Evolutionary conservation across 2,113 vertebrate genomes (phyloP).

Genomic region (Baryphthengus martii): DNA sequence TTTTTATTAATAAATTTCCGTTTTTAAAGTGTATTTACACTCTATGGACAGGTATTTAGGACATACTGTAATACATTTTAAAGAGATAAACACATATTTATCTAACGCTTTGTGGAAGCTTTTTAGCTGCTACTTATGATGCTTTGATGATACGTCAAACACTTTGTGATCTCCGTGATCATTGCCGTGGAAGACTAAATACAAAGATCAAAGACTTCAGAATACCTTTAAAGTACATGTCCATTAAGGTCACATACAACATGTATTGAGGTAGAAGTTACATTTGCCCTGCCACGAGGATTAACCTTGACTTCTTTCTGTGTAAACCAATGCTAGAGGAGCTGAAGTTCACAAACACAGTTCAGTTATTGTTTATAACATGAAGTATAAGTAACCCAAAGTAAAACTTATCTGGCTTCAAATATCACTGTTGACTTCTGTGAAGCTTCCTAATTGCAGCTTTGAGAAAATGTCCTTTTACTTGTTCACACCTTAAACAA

Average conservation of each 20-base stretch:
- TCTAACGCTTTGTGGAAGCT: background rate
- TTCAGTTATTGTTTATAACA: background rate
- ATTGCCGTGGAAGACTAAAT: too few species aligned
- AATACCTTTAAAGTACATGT: background rate
- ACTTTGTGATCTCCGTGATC: background rate
- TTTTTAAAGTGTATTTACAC: background rate
- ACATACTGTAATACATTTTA: background rate
- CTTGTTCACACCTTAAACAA: background rate
- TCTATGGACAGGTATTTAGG: background rate
- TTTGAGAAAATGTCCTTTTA: background rate
- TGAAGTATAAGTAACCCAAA: too few species aligned
- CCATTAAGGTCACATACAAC: background rate
- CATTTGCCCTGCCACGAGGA: background rate
- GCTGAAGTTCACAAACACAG: background rate
- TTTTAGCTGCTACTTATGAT: background rate
- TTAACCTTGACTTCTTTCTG: background rate
- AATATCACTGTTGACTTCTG: background rate
- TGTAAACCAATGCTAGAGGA: background rate
- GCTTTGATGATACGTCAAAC: background rate
- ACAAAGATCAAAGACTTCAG: background rate
- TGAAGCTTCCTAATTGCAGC: background rate
- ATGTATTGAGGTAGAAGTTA: background rate
- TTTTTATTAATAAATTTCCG: background rate
- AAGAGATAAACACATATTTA: background rate
- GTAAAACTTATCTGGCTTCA: background rate